Percentiles rank a stretch among this genome's conserved stretches.
Conservation (phyloP, 2,113 vertebrate species). For the Sylvietta virens region DNA sequence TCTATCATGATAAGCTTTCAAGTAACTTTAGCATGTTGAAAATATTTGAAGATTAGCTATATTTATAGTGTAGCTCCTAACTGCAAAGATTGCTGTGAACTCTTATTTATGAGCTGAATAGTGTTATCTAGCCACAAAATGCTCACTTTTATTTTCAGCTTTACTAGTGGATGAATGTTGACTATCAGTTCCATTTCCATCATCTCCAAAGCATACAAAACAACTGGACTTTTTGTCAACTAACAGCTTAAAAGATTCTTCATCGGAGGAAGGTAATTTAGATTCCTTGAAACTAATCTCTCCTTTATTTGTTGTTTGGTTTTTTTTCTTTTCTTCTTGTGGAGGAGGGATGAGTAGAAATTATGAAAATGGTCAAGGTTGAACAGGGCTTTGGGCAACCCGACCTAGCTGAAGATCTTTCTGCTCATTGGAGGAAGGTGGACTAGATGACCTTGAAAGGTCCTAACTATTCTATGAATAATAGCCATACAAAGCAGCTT, state of each 20-base stretch:
- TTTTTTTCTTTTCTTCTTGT: neutral
- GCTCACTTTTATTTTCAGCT: neutral
- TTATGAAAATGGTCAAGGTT: neutral
- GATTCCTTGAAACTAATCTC: neutral
- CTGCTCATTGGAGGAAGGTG: neutral
- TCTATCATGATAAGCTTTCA: slow-evolving; percentile 1
- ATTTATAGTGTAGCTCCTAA: slow-evolving; percentile 9
- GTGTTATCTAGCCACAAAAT: neutral
- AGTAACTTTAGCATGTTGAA: slow-evolving; percentile 3
- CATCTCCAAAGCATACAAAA: neutral
- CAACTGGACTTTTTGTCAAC: neutral
- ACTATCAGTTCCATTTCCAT: neutral
- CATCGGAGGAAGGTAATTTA: neutral
- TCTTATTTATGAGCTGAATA: neutral
- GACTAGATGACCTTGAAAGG: neutral
- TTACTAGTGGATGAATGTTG: neutral
- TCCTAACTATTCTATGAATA: neutral
- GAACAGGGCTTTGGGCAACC: neutral
- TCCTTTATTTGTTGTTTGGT: neutral
- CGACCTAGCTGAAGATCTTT: neutral
- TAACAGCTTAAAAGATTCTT: neutral
- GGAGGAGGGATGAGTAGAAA: neutral
- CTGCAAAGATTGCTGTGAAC: neutral
- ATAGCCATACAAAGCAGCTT: neutral
- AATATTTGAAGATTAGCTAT: slow-evolving; percentile 2